Percentiles rank a stretch among this genome's conserved stretches.
Conservation (phyloP, 2,797 vertebrate species). For the Tenualosa thibaudeaui region DNA sequence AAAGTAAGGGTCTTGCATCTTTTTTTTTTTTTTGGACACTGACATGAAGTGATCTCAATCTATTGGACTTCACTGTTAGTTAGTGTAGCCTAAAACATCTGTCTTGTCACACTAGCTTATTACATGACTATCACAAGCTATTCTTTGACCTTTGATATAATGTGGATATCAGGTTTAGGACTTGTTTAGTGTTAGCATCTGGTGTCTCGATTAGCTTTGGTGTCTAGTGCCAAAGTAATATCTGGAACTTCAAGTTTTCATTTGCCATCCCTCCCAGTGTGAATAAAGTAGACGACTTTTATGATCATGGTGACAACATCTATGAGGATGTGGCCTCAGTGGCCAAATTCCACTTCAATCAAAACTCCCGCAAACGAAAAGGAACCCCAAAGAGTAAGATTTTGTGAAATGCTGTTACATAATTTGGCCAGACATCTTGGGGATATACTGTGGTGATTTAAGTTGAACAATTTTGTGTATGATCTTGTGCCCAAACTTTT, state of each 20-base stretch:
- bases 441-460: neutral
- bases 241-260: neutral
- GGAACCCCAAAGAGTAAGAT: slow-evolving; percentile 69
- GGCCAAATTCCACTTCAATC: slow-evolving; percentile 54
- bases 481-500: neutral
- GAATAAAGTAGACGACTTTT: slow-evolving; percentile 47
- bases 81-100: neutral
- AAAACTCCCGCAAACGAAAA: slow-evolving; percentile 63
- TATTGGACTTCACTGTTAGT: neutral
- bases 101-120: neutral
- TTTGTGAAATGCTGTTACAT: slow-evolving; percentile 37
- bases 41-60: neutral
- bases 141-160: neutral
- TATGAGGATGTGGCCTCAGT: slow-evolving; percentile 74
- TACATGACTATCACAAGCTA: neutral
- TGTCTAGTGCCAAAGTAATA: neutral
- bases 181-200: neutral
- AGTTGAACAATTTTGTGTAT: neutral
- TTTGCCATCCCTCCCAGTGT: slow-evolving; percentile 46
- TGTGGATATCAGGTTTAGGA: neutral
- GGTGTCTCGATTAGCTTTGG: neutral
- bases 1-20: slow-evolving; percentile 41
- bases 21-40: neutral
- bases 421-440: neutral
- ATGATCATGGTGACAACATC: slow-evolving; percentile 61